These are phyloP conservation scores for Mastomys natalensis DNA, from an alignment of 2,113 vertebrate species.

Conservation along the genomic window DNA sequence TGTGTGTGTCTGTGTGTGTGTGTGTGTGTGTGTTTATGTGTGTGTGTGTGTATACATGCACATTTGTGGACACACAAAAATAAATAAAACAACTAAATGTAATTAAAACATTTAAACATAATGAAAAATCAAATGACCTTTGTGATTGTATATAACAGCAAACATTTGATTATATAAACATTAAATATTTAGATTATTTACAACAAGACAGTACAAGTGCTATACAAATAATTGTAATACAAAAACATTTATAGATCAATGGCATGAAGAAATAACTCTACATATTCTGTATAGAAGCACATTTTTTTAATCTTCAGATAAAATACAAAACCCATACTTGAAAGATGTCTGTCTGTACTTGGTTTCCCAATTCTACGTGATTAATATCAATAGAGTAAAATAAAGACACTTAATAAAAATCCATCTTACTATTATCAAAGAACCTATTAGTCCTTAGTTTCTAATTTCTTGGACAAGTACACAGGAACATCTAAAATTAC, in stretches of 20 bases:
- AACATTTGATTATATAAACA: background rate
- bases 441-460: background rate
- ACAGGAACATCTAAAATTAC: background rate
- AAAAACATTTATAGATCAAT: background rate
- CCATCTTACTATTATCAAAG: conserved; percentile 8
- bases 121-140: background rate
- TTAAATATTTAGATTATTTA: background rate
- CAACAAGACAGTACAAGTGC: background rate
- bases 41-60: background rate
- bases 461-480: background rate
- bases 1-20: background rate
- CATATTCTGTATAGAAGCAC: background rate
- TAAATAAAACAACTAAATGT: background rate
- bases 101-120: background rate
- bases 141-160: background rate
- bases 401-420: background rate
- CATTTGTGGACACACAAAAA: background rate
- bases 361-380: background rate
- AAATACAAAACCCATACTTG: background rate
- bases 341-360: background rate
- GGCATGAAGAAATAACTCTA: background rate
- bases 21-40: background rate
- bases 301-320: background rate
- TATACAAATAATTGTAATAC: background rate
- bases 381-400: background rate